Conservation (phyloP, 1,140 invertebrate genomes). For the Colletes gigas region DNA sequence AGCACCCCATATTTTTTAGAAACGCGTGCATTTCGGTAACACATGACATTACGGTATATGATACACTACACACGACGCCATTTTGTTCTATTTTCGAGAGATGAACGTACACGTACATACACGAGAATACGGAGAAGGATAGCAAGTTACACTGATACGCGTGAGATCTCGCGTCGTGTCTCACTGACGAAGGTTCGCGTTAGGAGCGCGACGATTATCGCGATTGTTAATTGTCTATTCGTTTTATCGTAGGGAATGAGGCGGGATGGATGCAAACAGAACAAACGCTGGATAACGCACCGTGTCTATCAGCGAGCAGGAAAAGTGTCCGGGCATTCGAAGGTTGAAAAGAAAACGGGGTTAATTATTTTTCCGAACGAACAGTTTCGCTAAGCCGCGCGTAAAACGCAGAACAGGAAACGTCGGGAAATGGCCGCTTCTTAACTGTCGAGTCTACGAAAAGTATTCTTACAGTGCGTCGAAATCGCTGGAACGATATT, state of each 20-base stretch:
- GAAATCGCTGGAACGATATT: no score
- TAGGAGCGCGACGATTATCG: slow-evolving; percentile 11
- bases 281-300: background rate
- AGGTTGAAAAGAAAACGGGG: no score
- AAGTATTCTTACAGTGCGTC: no score
- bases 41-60: background rate
- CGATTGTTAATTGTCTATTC: slow-evolving; percentile 37
- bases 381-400: no score
- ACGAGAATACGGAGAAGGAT: background rate
- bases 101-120: background rate
- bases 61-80: background rate
- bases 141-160: background rate
- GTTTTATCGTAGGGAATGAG: slow-evolving; percentile 18
- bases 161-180: slow-evolving; percentile 4
- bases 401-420: no score
- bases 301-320: background rate
- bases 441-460: no score
- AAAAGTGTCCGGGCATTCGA: background rate
- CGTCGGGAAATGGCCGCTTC: no score
- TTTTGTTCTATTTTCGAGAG: background rate
- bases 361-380: background rate
- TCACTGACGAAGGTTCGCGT: background rate
- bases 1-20: slow-evolving; percentile 41
- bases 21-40: slow-evolving; percentile 24
- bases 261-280: background rate